Evolutionary conservation across 2,113 vertebrate genomes (phyloP).

Genomic region (Pelecanoides urinatrix): DNA sequence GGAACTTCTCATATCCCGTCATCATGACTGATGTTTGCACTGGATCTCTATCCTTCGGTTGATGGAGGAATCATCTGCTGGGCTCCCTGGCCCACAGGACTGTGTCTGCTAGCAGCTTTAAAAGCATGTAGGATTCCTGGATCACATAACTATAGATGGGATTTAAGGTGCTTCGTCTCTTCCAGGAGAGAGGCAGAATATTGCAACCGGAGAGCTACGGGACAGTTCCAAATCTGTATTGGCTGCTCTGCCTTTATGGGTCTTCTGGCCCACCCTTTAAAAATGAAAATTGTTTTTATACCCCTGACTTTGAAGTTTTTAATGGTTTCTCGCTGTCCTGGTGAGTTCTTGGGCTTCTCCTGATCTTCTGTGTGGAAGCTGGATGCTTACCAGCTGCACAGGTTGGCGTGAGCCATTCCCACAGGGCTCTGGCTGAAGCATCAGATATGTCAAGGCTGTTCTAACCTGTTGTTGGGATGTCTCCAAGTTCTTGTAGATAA

Average conservation of each 20-base stretch:
- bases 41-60: not conserved
- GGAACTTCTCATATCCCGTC: not conserved
- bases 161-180: not conserved
- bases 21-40: not conserved
- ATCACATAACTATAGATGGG: not conserved
- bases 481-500: conserved; percentile 2
- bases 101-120: not conserved
- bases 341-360: not conserved
- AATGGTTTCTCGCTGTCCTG: not conserved
- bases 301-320: not conserved
- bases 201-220: not conserved
- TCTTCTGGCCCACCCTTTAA: not conserved
- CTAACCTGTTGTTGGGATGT: conserved; percentile 32
- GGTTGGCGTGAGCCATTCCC: not conserved
- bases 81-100: not conserved
- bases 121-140: not conserved
- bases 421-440: conserved; percentile 37
- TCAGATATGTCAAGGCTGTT: conserved; percentile 30
- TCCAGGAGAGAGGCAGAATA: not conserved
- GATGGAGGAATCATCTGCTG: not conserved
- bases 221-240: not conserved
- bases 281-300: not conserved
- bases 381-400: not conserved
- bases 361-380: not conserved
- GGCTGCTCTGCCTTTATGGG: not conserved